Percentiles rank a stretch among this genome's conserved stretches.
These are phyloP conservation scores for Argentina silus DNA, from an alignment of 2,797 vertebrate genomes.

Conservation along the genomic window DNA sequence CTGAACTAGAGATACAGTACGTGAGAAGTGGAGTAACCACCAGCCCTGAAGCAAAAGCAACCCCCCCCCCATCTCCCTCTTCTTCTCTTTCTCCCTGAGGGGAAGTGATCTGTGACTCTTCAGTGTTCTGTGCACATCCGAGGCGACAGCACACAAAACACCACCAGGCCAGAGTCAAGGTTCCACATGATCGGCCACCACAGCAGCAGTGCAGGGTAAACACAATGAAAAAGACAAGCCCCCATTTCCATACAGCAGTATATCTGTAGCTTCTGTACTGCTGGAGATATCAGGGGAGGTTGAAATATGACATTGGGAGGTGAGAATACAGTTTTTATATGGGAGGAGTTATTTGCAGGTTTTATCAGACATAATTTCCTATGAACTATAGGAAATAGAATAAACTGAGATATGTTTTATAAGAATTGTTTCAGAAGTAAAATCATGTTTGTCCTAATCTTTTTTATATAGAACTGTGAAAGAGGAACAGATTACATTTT, in stretches of 20 bases:
- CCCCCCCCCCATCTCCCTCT: neutral
- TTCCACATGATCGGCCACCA: neutral
- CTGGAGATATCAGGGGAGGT: neutral
- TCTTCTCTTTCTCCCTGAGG: slow-evolving; percentile 46
- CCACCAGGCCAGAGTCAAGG: neutral
- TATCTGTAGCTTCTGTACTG: neutral
- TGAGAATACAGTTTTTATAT: neutral
- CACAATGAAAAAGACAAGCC: slow-evolving; percentile 5
- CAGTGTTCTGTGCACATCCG: slow-evolving; percentile 67
- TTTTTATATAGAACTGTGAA: neutral
- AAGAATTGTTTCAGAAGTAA: neutral
- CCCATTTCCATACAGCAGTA: neutral
- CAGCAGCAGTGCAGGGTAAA: neutral
- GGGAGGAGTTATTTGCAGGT: neutral
- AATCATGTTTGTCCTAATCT: neutral
- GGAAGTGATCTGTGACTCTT: slow-evolving; percentile 72
- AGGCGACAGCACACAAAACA: slow-evolving; percentile 56
- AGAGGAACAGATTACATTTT: neutral
- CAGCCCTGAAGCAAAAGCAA: slow-evolving; percentile 7
- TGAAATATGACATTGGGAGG: neutral
- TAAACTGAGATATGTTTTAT: neutral
- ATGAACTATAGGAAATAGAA: neutral
- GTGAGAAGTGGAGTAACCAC: slow-evolving; percentile 58
- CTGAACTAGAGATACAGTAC: slow-evolving; percentile 37
- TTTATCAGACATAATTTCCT: too few species aligned